Evolutionary conservation across 1,140 invertebrate genomes (phyloP).

Genomic region (Trichogramma pretiosum): DNA sequence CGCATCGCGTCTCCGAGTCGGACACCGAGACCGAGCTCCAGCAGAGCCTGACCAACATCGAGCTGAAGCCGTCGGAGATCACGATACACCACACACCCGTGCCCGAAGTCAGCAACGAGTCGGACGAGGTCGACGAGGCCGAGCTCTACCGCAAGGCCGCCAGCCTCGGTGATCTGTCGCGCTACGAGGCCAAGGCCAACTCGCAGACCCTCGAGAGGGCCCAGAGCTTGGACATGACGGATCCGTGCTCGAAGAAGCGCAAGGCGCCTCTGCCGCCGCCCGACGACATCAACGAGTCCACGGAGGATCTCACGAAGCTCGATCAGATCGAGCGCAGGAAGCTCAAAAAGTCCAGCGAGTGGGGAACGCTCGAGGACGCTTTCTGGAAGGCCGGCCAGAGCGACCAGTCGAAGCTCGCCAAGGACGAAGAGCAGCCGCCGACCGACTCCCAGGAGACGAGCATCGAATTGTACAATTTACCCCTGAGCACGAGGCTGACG

Average conservation of each 20-base stretch:
- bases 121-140: constrained; percentile 38
- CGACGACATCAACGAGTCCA: constrained; percentile 50
- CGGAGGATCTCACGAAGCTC: constrained; percentile 52
- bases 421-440: neutral
- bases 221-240: constrained; percentile 71
- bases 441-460: constrained; percentile 15
- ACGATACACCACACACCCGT: constrained; percentile 62
- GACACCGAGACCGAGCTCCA: constrained; percentile 45
- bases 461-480: constrained; percentile 33
- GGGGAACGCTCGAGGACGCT: constrained; percentile 67
- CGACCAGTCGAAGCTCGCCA: neutral
- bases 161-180: constrained; percentile 70
- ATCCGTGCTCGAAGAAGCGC: constrained; percentile 59
- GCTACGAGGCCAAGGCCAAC: constrained; percentile 55
- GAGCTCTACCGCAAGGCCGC: constrained; percentile 68
- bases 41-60: constrained; percentile 51
- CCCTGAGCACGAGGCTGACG: constrained; percentile 32
- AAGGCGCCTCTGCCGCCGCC: constrained; percentile 52
- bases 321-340: constrained; percentile 58
- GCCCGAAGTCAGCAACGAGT: constrained; percentile 47
- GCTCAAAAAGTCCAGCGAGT: constrained; percentile 64
- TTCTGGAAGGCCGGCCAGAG: constrained; percentile 44
- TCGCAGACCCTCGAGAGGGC: constrained; percentile 64
- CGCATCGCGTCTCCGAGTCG: constrained; percentile 46
- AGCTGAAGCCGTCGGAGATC: constrained; percentile 63